Evolutionary conservation across 2,888 invertebrate species (phyloP).

Genomic region (Anodontia alba): DNA sequence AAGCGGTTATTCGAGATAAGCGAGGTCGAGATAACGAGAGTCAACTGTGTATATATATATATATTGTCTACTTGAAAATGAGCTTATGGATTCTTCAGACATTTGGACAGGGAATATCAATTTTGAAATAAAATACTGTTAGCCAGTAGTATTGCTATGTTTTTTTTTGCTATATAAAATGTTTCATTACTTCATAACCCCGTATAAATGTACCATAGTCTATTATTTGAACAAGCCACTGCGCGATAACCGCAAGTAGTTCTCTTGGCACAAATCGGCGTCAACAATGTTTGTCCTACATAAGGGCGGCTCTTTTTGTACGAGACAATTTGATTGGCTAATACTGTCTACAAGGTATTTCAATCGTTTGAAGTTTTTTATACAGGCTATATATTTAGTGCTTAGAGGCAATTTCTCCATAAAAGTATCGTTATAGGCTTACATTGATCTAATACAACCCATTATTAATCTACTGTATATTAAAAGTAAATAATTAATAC

Average conservation of each 20-base stretch:
- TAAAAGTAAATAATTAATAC: slow-evolving; percentile 5
- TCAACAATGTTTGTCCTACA: slow-evolving; percentile 6
- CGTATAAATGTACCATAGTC: no score
- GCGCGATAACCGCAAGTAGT: slow-evolving; percentile 24
- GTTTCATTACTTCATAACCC: no score
- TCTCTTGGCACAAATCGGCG: slow-evolving; percentile 35
- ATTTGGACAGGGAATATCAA: no score
- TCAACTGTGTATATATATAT: no score
- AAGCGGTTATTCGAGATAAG: no score
- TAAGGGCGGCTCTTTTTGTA: neutral
- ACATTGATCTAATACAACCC: neutral
- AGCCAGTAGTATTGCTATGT: no score
- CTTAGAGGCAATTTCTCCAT: neutral
- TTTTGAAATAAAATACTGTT: no score
- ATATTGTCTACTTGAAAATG: no score
- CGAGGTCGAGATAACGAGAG: no score
- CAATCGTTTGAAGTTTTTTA: neutral
- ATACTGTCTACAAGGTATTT: neutral
- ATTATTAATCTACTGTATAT: neutral
- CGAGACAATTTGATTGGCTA: neutral
- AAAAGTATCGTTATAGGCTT: neutral
- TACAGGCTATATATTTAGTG: neutral
- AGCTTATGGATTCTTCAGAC: no score
- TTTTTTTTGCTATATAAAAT: no score
- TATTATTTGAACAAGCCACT: no score